Conservation (phyloP, 2,113 vertebrate genomes). For the Brevimyrus niger region DNA sequence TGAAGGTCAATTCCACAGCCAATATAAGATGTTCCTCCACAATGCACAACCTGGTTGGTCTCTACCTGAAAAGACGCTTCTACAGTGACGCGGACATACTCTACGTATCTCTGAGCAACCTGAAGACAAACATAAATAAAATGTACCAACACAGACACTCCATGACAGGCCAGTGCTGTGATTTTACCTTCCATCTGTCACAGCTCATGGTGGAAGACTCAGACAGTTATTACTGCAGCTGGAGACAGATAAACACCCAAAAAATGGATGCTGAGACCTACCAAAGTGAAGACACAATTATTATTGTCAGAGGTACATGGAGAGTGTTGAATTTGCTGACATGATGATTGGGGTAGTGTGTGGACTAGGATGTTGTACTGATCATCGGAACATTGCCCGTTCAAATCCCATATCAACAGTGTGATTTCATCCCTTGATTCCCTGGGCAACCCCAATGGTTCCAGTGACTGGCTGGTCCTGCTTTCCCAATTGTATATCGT, state of each 20-base stretch:
- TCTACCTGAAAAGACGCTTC: constrained; percentile 29
- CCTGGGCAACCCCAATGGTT: not conserved
- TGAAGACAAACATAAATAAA: accelerated
- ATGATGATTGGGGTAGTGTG: not conserved
- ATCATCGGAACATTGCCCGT: not conserved
- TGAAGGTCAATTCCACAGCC: constrained; percentile 36
- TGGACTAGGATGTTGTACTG: not conserved
- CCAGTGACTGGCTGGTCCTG: not conserved
- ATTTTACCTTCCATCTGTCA: constrained; percentile 36
- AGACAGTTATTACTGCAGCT: constrained; percentile 46
- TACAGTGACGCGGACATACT: accelerated
- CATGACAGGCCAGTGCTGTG: accelerated
- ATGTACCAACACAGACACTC: constrained; percentile 12
- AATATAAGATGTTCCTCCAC: constrained; percentile 39
- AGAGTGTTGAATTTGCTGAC: not conserved
- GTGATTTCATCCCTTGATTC: not conserved
- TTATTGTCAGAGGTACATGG: constrained; percentile 48
- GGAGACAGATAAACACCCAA: not conserved
- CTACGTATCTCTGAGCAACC: not conserved
- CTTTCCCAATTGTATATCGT: not conserved
- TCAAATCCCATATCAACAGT: not conserved
- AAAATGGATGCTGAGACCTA: accelerated
- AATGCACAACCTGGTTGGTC: accelerated
- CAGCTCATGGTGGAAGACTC: constrained; percentile 37
- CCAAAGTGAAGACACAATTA: constrained; percentile 31